Percentiles rank a stretch among this genome's conserved stretches.
phyloP scores from a whole-genome alignment of 1,140 invertebrate genomes.

The Drosophila virilis region DNA sequence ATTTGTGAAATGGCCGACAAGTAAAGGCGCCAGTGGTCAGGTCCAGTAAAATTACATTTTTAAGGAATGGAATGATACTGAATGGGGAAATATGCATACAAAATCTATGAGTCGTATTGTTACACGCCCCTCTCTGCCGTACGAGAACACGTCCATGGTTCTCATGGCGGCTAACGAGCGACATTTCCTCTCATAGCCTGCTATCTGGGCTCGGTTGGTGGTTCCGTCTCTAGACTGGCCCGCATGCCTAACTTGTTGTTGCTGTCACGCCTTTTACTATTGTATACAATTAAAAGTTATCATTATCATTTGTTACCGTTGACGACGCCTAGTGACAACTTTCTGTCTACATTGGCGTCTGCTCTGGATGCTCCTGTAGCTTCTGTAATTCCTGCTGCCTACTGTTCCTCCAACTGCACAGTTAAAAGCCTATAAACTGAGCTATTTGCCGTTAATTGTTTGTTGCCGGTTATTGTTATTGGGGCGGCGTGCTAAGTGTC shows the following conservation, averaged over 20 bases:
- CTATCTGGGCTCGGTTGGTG: conserved; percentile 6
- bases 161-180: neutral
- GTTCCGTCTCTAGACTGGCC: neutral
- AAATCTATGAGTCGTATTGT: conserved; percentile 11
- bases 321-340: conserved; percentile 11
- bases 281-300: conserved; percentile 33
- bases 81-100: conserved; percentile 19
- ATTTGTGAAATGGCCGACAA: neutral
- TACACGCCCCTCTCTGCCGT: neutral
- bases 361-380: neutral
- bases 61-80: neutral
- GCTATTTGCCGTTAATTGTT: conserved; percentile 35
- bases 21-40: neutral
- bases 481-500: conserved; percentile 22
- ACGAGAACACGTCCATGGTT: neutral
- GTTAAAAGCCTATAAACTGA: conserved; percentile 30
- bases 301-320: conserved; percentile 25
- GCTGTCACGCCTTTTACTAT: conserved; percentile 60
- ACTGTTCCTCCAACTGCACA: neutral
- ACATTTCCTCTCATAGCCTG: conserved; percentile 4
- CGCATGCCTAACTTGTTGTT: conserved; percentile 13
- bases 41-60: neutral
- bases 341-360: conserved; percentile 18
- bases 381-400: no score
- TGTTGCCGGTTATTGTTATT: conserved; percentile 29